A percentile compares a stretch with the other conserved stretches of the same genome.
Evolutionary conservation across 1,140 invertebrate species (phyloP).

Genomic region (Platyscapa corneri): DNA sequence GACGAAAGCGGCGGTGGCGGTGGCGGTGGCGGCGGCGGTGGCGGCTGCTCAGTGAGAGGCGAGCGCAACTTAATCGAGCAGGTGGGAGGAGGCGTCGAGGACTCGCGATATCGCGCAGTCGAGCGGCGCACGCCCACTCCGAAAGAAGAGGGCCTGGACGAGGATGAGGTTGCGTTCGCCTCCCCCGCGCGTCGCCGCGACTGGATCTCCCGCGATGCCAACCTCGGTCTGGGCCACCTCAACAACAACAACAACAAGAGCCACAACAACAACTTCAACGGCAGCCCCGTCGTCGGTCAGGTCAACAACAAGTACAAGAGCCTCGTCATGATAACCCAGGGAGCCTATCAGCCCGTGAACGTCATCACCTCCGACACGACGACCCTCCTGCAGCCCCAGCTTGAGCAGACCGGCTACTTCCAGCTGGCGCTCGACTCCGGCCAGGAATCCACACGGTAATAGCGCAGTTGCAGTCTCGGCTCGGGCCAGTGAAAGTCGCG

Average conservation of each 20-base stretch:
- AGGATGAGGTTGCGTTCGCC: conserved; percentile 9
- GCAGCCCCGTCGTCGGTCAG: background rate
- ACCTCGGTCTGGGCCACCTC: conserved; percentile 13
- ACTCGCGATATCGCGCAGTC: conserved; percentile 70
- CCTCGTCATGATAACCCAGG: conserved; percentile 90
- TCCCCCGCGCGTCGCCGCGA: conserved; percentile 2
- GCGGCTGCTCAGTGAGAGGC: conserved; percentile 69
- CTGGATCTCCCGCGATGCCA: conserved; percentile 59
- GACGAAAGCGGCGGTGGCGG: conserved; percentile 54
- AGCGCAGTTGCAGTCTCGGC: background rate
- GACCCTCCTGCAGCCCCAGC: conserved; percentile 76
- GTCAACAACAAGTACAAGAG: conserved; percentile 83
- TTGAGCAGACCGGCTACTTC: conserved; percentile 53
- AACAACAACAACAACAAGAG: conserved; percentile 20
- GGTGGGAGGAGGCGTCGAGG: conserved; percentile 72
- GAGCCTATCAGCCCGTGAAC: conserved; percentile 78
- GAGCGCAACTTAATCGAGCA: conserved; percentile 62
- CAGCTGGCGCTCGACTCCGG: background rate
- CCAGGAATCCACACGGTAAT: conserved; percentile 34
- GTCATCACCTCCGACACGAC: conserved; percentile 84
- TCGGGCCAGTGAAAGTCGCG: conserved; percentile 32
- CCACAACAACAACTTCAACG: conserved; percentile 9
- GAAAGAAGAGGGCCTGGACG: conserved; percentile 6
- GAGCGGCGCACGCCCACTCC: conserved; percentile 69
- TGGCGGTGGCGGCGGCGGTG: conserved; percentile 39